Evolutionary conservation across 2,888 invertebrate genomes (phyloP).

Genomic region (Hyposoter dolosus): DNA sequence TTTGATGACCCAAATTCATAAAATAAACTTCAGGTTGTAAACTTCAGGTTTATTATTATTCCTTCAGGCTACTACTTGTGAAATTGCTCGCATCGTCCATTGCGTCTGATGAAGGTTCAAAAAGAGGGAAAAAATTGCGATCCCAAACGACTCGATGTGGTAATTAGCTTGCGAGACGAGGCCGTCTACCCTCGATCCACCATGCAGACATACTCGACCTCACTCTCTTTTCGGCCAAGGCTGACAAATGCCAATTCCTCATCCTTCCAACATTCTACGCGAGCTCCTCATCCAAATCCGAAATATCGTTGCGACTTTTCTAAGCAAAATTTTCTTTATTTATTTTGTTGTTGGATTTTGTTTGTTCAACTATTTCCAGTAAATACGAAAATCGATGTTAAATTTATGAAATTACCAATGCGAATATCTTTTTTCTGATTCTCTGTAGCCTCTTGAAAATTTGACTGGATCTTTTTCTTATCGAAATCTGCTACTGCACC

Average conservation of each 20-base stretch:
- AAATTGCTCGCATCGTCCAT: slow-evolving; percentile 38
- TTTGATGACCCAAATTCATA: neutral
- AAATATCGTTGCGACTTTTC: neutral
- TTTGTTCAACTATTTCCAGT: too few species aligned
- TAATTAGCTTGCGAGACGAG: slow-evolving; percentile 72
- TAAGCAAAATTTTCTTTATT: neutral
- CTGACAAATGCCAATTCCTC: slow-evolving; percentile 66
- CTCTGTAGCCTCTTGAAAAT: too few species aligned
- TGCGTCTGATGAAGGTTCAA: slow-evolving; percentile 26
- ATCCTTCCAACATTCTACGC: slow-evolving; percentile 13
- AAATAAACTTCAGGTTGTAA: neutral
- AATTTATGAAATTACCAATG: too few species aligned
- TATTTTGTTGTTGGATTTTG: neutral
- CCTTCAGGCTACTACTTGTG: neutral
- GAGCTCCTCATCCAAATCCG: neutral
- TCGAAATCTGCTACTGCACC: too few species aligned
- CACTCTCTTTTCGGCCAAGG: slow-evolving; percentile 75
- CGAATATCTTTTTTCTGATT: too few species aligned
- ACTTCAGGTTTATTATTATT: slow-evolving; percentile 28
- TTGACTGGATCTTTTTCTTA: too few species aligned
- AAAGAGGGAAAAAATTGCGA: slow-evolving; percentile 38
- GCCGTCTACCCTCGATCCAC: slow-evolving; percentile 68
- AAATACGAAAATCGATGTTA: too few species aligned
- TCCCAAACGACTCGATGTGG: slow-evolving; percentile 59
- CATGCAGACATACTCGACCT: slow-evolving; percentile 70